A percentile compares a stretch with the other conserved stretches of the same genome.
phyloP scores from a whole-genome alignment of 2,888 invertebrate genomes.

The Criorhina ranunculi region DNA sequence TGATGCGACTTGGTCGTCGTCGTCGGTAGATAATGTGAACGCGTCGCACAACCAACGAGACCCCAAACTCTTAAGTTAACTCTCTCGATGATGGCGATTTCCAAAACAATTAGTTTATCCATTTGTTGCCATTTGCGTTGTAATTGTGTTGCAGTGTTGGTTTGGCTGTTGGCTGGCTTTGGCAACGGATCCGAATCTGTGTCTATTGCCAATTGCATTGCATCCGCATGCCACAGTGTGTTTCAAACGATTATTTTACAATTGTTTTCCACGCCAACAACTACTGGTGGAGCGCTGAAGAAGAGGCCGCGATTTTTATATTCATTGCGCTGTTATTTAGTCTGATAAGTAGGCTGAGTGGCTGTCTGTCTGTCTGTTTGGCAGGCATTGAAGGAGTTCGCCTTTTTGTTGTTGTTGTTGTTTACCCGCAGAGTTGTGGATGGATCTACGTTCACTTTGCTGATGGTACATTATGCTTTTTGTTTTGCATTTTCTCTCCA shows the following conservation, averaged over 20 bases:
- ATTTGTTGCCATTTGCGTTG: slow-evolving; percentile 74
- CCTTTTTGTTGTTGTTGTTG: slow-evolving; percentile 11
- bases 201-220: slow-evolving; percentile 68
- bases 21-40: slow-evolving; percentile 16
- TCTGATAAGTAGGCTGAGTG: slow-evolving; percentile 75
- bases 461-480: slow-evolving; percentile 59
- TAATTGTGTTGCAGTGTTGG: slow-evolving; percentile 60
- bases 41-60: slow-evolving; percentile 48
- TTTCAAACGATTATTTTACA: slow-evolving; percentile 74
- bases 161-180: slow-evolving; percentile 45
- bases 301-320: slow-evolving; percentile 62
- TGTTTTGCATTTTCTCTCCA: slow-evolving; percentile 74
- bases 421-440: slow-evolving; percentile 39
- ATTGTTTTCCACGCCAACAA: slow-evolving; percentile 76
- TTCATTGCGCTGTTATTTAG: slow-evolving; percentile 69
- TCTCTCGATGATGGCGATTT: slow-evolving; percentile 74
- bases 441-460: slow-evolving; percentile 46
- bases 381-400: slow-evolving; percentile 57
- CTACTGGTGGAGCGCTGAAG: slow-evolving; percentile 41
- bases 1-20: slow-evolving; percentile 59
- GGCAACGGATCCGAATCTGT: slow-evolving; percentile 66
- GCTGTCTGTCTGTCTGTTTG: slow-evolving; percentile 71
- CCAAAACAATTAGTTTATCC: slow-evolving; percentile 76
- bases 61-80: slow-evolving; percentile 39
- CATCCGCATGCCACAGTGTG: slow-evolving; percentile 74